A percentile compares a stretch with the other conserved stretches of the same genome.
phyloP scores from a whole-genome alignment of 2,113 vertebrate species.

The Myiozetetes cayanensis region DNA sequence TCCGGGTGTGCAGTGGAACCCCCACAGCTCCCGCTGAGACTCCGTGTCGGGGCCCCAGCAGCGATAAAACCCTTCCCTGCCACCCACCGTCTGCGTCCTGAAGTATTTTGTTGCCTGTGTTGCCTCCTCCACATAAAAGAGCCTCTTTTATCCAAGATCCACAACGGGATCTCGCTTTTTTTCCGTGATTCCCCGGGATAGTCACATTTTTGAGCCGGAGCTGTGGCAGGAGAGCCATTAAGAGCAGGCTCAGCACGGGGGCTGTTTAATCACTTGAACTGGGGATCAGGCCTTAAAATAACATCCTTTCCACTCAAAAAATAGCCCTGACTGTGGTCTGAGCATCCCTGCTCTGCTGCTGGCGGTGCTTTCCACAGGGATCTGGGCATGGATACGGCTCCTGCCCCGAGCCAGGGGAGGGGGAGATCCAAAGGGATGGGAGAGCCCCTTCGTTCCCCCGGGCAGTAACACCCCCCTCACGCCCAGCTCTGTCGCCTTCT shows the following conservation, averaged over 20 bases:
- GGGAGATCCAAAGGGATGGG: background rate
- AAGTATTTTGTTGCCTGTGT: background rate
- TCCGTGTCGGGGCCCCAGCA: fast-evolving
- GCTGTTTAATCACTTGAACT: background rate
- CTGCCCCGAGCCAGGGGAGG: background rate
- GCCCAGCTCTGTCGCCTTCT: background rate
- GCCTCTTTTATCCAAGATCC: background rate
- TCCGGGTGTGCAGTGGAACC: fast-evolving
- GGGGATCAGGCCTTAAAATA: background rate
- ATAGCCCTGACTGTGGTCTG: background rate
- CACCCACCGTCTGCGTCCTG: background rate
- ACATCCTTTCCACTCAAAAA: background rate
- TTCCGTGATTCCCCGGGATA: background rate
- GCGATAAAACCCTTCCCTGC: background rate
- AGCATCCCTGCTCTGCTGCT: background rate
- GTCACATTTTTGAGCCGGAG: background rate
- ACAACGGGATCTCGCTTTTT: background rate
- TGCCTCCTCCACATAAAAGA: background rate
- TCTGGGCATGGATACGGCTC: fast-evolving
- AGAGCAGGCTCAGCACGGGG: background rate
- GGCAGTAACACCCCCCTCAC: background rate
- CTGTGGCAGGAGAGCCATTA: background rate
- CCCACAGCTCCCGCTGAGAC: background rate
- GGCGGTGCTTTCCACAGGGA: background rate
- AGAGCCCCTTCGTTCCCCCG: background rate